A percentile compares a stretch with the other conserved stretches of the same genome.
Conservation (phyloP, 2,888 invertebrate species). For the Habrosyne pyritoides region DNA sequence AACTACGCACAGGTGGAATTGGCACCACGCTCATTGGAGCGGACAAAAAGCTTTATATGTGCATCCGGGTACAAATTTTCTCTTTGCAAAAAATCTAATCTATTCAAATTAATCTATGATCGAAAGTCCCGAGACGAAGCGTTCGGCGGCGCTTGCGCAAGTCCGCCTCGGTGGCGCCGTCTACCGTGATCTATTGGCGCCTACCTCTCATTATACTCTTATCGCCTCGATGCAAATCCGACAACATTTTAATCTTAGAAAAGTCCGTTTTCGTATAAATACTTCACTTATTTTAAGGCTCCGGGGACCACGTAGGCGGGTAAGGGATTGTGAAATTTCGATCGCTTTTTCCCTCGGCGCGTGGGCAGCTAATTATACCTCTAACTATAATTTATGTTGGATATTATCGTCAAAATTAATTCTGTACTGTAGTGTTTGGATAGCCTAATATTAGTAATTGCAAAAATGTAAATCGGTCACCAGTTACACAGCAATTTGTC, state of each 20-base stretch:
- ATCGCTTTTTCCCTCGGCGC: constrained; percentile 64
- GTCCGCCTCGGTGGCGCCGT: constrained; percentile 67
- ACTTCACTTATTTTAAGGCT: constrained; percentile 57
- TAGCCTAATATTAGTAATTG: constrained; percentile 36
- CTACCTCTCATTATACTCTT: constrained; percentile 64
- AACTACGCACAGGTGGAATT: constrained; percentile 2
- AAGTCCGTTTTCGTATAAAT: constrained; percentile 60
- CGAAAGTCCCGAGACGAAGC: constrained; percentile 14
- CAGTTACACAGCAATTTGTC: constrained; percentile 4
- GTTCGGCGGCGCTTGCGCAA: constrained; percentile 55
- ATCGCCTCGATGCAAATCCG: constrained; percentile 72
- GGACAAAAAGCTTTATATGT: neutral
- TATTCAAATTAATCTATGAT: constrained; percentile 42
- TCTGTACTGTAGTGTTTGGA: constrained; percentile 39
- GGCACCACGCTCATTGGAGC: neutral
- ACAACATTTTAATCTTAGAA: constrained; percentile 63
- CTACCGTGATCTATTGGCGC: constrained; percentile 74
- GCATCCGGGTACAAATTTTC: constrained; percentile 9
- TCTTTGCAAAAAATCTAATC: constrained; percentile 22
- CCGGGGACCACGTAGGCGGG: constrained; percentile 47
- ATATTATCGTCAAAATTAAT: constrained; percentile 58
- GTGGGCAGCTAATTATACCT: constrained; percentile 77
- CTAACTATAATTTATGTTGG: constrained; percentile 65
- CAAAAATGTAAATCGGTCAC: constrained; percentile 29
- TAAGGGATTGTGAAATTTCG: constrained; percentile 68